phyloP scores from a whole-genome alignment of 2,888 invertebrate species.

The Drosophila testacea region DNA sequence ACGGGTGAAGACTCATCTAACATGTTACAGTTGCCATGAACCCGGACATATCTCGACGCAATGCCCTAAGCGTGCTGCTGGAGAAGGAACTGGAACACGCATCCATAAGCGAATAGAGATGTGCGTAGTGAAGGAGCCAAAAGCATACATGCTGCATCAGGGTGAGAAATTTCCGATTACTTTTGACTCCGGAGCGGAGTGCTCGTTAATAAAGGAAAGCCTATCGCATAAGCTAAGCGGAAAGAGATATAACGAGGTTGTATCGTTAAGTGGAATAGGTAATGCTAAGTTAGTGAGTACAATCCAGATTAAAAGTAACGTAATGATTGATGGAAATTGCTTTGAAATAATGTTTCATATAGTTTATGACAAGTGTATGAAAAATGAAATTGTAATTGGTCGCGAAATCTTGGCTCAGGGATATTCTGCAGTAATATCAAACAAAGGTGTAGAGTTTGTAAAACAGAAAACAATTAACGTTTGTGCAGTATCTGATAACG shows the following conservation, averaged over 20 bases:
- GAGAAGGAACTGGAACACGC: neutral
- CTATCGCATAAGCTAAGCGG: neutral
- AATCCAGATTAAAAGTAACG: slow-evolving; percentile 5
- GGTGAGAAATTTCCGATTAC: neutral
- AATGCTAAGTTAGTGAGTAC: slow-evolving; percentile 4
- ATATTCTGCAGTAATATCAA: slow-evolving; percentile 13
- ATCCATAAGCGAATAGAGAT: neutral
- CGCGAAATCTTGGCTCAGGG: slow-evolving; percentile 25
- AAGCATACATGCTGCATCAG: neutral
- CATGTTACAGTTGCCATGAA: neutral
- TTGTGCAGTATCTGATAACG: too few relatives aligned
- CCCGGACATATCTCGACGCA: neutral
- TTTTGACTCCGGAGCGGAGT: neutral
- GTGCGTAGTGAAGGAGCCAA: neutral
- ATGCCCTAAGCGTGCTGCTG: neutral
- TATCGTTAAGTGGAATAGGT: slow-evolving; percentile 6
- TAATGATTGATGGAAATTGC: slow-evolving; percentile 11
- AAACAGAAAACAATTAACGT: too few relatives aligned
- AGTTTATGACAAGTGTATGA: slow-evolving; percentile 18
- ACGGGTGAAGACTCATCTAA: neutral
- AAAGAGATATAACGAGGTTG: slow-evolving; percentile 3
- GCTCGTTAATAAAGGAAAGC: neutral
- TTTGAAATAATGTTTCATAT: slow-evolving; percentile 13
- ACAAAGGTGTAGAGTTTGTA: too few relatives aligned
- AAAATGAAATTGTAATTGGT: slow-evolving; percentile 26